Base-by-base conservation (phyloP, 2,888 invertebrate species). In the Tetramorium bicarinatum region DNA sequence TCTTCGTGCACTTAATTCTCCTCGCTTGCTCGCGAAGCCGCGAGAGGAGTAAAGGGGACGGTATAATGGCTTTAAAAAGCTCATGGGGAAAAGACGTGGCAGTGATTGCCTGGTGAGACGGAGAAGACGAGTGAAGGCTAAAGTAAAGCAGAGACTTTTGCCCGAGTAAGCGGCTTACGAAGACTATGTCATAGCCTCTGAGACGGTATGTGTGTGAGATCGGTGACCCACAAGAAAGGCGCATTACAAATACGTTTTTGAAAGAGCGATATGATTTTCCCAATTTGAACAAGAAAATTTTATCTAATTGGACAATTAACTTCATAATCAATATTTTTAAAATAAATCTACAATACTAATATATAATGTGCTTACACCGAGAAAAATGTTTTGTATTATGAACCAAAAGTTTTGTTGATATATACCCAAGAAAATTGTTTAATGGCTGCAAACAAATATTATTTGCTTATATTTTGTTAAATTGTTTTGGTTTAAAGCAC, bases 111-210 rank as follows among this genome's bases (percentile, higher is more conserved):
- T 76, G 62, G 62, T n/a, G 64, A 83, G 34, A 47, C 66, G 34
- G 25, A 25, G 56, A 59, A 34, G 61, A 82, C n/a, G 41, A 69
- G 47, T 82, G 25, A 47, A 79, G 25, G 49, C 44, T 54, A 75
- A 75, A 38, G 47, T 64, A 38, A 76, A 69, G 83, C 44, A 38
- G 69, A 61, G 81, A 83, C 69, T 81, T 83, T 83, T 83, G 56
- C 59, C 52, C 79, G n/a, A 61, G 77, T 89, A 85, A 87, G 89
- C 85, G 56, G 89, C 87, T 88, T 88, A 83, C 44, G 59, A 59
- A 44, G 47, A 47, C 79, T 59, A 54, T 77, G 38, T 74, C 41
- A 18, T 44, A 47, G 34, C 47, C 13, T 56, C 34, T 72, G 74
- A 80, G n/a, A 49, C 13, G 71, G 47, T 79, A 59, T 59, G 59